phyloP scores from a whole-genome alignment of 2,113 vertebrate species.

The human region DNA sequence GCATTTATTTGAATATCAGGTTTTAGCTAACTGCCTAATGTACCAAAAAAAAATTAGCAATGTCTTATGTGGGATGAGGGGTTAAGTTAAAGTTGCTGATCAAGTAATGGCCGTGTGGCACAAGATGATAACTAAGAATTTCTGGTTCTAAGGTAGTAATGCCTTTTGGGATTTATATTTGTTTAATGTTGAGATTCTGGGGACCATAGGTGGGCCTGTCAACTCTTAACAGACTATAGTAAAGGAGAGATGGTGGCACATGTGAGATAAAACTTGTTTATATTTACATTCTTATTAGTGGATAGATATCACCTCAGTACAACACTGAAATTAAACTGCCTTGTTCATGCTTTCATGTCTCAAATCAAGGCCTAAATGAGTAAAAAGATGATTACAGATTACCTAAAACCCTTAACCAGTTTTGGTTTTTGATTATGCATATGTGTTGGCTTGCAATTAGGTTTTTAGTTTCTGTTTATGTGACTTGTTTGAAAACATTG shows the following conservation, averaged over 20 bases:
- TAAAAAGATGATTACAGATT: neutral
- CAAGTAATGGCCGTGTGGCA: neutral
- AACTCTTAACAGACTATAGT: neutral
- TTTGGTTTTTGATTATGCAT: conserved; percentile 11
- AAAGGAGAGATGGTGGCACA: neutral
- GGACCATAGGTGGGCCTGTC: conserved; percentile 21
- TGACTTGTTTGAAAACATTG: neutral
- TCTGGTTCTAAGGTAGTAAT: neutral
- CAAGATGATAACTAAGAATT: neutral
- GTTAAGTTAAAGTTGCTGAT: neutral
- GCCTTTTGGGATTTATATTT: neutral
- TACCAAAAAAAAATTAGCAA: neutral
- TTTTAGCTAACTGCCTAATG: conserved; percentile 12
- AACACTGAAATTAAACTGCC: neutral
- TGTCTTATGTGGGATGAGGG: neutral
- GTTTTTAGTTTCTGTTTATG: neutral
- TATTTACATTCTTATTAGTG: neutral
- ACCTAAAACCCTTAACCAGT: neutral
- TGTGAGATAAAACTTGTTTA: neutral
- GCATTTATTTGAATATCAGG: conserved; percentile 4
- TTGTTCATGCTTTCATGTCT: neutral
- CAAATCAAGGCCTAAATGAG: neutral
- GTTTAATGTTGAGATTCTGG: neutral
- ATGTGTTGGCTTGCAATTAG: conserved; percentile 10
- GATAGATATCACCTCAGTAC: neutral